Evolutionary conservation across 2,888 invertebrate species (phyloP), one percentile per base, ranked within the genome.

Genomic region (Synanthedon formicaeformis): DNA sequence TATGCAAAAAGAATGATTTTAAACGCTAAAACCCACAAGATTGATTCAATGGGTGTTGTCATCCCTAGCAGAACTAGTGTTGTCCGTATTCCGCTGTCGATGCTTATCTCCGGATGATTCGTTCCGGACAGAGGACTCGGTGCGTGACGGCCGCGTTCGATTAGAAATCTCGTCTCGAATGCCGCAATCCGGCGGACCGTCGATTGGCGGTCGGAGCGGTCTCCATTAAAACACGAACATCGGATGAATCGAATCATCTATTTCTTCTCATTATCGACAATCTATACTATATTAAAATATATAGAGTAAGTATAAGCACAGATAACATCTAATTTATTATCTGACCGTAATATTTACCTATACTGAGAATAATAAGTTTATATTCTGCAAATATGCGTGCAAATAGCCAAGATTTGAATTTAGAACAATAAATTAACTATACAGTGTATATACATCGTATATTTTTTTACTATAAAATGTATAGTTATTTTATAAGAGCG

Each of bases 131-230:
- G 67, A 60, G 69, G 75, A 73, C 69, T 61, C 69, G 64, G 71
- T 72, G 81, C 81, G 81, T 50, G 50, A 50, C 80, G 81, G 76
- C 58, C 64, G 55, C 59, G 61, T 67, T 61, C 73, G 71, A 78
- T 78, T 80, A 78, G 79, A 80, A 79, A 79, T 75, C 79, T 76
- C 69, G 67, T 64, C 72, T 72, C 69, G 71, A 71, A 73, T 72
- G 69, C 71, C 71, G 64, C 68, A 67, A 51, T 53, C 51, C 45
- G 61, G 60, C 60, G 62, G 59, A 61, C 62, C 60, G 68, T 60
- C 66, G 69, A 70, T 67, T 65, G 65, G 65, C 68, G 62, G 63
- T 65, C 67, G 69, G 34, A 34, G 34, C 34, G 34, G 34, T 34
- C 34, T 34, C 34, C 60, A 67, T 70, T 69, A 66, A 69, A 67